Evolutionary conservation across 2,797 vertebrate genomes (phyloP), one percentile per base, ranked within the genome.

Genomic region (Glyptemys insculpta): DNA sequence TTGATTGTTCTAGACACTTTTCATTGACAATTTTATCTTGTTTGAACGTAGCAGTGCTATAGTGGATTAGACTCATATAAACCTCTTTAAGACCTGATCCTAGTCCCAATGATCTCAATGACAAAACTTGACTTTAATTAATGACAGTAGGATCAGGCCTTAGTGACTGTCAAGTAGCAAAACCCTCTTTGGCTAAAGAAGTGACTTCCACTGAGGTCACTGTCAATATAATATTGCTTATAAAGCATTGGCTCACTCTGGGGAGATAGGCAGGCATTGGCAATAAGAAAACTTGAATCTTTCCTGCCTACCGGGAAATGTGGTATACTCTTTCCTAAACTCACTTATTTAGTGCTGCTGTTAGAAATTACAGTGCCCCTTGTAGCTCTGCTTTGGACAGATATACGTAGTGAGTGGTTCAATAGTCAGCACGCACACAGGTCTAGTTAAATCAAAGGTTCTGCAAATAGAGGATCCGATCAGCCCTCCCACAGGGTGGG

Each of bases 141-240:
- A 96, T 83, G 87, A 29, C 47, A 87, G 54, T 47, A 90, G 47
- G 72, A 84, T 53, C 93, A 94, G 37, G 65, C 90, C 93, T 93
- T 81, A 90, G 87, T 89, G 83, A 54, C 81, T 8, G 84, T 72
- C 72, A 59, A 80, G 52, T 5, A 68, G 83, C 37, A 94, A 82
- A 92, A 81, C 29, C 84, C 88, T 83, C 91, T 25, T 92, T 96
- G 87, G 34, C 44, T 95, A 96, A 96, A 93, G 52, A 97, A 97
- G 62, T 92, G 59, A 92, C 93, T 97, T 83, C 80, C 86, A 86
- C 12, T 87, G 83, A 92, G 93, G 81, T 93, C 0, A 34, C 80
- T 97, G 96, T 96, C 96, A 95, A 97, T 97, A 91, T 83, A 87
- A 59, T 94, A 79, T 44, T 2, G 23, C 94, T 94, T 94, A 94